Percentiles rank a stretch among this genome's conserved stretches.
phyloP scores from a whole-genome alignment of 2,888 invertebrate species.

The Cartodere bifasciata region DNA sequence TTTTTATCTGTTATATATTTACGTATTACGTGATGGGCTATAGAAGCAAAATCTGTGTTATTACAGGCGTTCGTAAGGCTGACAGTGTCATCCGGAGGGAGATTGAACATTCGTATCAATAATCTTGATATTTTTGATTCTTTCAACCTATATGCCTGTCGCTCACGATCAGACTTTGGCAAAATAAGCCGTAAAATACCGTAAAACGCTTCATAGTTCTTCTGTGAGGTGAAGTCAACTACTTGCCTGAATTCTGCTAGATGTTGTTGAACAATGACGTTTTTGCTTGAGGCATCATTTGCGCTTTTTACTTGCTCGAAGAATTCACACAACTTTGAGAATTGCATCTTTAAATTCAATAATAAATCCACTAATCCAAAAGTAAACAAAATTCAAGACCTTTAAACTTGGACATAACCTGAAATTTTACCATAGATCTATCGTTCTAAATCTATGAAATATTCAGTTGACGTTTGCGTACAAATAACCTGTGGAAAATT shows the following conservation, averaged over 20 bases:
- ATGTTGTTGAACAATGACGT: slow-evolving; percentile 36
- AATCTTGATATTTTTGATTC: slow-evolving; percentile 59
- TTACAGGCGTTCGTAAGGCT: slow-evolving; percentile 35
- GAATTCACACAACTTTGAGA: slow-evolving; percentile 43
- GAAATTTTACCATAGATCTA: too few relatives aligned
- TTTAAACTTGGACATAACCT: too few relatives aligned
- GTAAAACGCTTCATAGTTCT: slow-evolving; percentile 37
- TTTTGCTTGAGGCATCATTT: slow-evolving; percentile 36
- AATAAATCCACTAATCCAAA: too few relatives aligned
- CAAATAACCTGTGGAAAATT: too few relatives aligned
- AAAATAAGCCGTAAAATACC: slow-evolving; percentile 67
- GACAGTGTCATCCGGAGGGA: slow-evolving; percentile 49
- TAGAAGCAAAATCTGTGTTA: slow-evolving; percentile 68
- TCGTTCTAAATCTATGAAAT: too few relatives aligned
- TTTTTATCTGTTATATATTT: slow-evolving; percentile 37
- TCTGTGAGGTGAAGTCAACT: slow-evolving; percentile 10
- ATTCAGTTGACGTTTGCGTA: too few relatives aligned
- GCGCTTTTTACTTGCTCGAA: slow-evolving; percentile 46
- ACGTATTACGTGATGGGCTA: slow-evolving; percentile 57
- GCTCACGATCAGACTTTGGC: slow-evolving; percentile 65
- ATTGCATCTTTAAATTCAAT: slow-evolving; percentile 37
- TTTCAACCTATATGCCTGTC: slow-evolving; percentile 74
- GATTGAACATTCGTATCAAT: slow-evolving; percentile 61
- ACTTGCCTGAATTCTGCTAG: slow-evolving; percentile 36
- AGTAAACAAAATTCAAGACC: too few relatives aligned